Evolutionary conservation across 2,888 invertebrate genomes (phyloP).

Genomic region (Tetrapedia diversipes): DNA sequence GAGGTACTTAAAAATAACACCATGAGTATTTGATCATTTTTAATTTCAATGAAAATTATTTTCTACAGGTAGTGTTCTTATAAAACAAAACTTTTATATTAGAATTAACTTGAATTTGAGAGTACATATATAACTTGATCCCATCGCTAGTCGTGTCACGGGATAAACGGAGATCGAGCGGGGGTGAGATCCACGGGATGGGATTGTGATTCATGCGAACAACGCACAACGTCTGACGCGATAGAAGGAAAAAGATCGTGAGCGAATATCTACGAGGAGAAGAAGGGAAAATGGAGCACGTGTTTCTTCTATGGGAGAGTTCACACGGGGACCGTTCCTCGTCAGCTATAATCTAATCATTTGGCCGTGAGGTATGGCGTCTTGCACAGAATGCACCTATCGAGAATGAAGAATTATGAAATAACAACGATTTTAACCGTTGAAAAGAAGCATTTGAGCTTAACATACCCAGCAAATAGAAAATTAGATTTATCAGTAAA

Average conservation of each 20-base stretch:
- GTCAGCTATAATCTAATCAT: conserved; percentile 75
- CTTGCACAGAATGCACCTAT: conserved; percentile 34
- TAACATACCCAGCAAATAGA: too few species aligned
- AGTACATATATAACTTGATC: too few species aligned
- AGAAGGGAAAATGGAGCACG: conserved; percentile 71
- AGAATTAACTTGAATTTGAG: too few species aligned
- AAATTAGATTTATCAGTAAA: too few species aligned
- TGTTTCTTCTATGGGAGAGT: conserved; percentile 76
- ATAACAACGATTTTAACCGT: neutral
- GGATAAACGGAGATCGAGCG: conserved; percentile 61
- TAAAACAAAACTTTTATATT: too few species aligned
- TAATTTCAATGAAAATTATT: too few species aligned
- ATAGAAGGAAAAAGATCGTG: conserved; percentile 52
- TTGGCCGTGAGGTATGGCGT: conserved; percentile 54
- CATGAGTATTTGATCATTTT: too few species aligned
- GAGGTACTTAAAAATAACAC: too few species aligned
- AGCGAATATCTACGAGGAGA: conserved; percentile 38
- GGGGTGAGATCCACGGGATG: conserved; percentile 37
- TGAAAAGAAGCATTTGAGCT: too few species aligned
- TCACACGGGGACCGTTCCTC: conserved; percentile 75
- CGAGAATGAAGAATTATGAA: neutral
- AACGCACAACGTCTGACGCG: conserved; percentile 47
- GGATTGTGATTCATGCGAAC: conserved; percentile 70
- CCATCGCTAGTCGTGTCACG: conserved; percentile 38
- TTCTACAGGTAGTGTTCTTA: too few species aligned